Conservation (phyloP, 2,888 invertebrate species). For the Chaetogeoica ovagalla region DNA sequence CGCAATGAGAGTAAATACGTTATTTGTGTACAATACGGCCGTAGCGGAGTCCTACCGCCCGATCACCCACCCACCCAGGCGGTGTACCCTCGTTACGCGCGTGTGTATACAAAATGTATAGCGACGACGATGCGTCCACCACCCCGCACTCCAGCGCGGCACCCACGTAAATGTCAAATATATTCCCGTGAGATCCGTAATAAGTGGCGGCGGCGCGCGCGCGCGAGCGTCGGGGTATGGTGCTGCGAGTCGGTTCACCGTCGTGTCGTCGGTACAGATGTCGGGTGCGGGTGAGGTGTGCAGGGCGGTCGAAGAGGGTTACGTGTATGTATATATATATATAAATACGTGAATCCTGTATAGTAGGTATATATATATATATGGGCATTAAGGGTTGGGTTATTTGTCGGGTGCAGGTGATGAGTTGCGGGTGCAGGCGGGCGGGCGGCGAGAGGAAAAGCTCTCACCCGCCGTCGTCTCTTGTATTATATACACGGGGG, state of each 20-base stretch:
- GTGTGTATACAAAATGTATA: too few relatives aligned
- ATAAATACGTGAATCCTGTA: background rate
- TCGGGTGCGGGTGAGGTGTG: too few relatives aligned
- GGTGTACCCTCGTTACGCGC: too few relatives aligned
- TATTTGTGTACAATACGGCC: background rate
- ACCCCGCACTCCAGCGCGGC: background rate
- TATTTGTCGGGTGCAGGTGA: conserved; percentile 3
- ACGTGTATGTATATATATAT: background rate
- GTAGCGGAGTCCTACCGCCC: too few relatives aligned
- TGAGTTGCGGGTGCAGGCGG: background rate
- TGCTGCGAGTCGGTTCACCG: too few relatives aligned
- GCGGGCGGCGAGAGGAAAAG: background rate
- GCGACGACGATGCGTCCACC: too few relatives aligned
- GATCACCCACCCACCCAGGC: background rate
- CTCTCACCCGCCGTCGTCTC: background rate
- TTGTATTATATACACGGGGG: background rate
- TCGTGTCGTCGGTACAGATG: too few relatives aligned
- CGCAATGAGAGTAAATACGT: background rate
- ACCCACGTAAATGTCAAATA: conserved; percentile 33
- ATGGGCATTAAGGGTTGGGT: conserved; percentile 5
- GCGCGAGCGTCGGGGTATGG: background rate
- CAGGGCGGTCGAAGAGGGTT: conserved; percentile 13
- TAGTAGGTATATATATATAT: background rate
- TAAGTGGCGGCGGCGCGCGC: too few relatives aligned
- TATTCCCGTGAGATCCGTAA: conserved; percentile 44